Evolutionary conservation across 2,888 invertebrate species (phyloP), one percentile per base, ranked within the genome.

Genomic region (Diadegma fenestrale): DNA sequence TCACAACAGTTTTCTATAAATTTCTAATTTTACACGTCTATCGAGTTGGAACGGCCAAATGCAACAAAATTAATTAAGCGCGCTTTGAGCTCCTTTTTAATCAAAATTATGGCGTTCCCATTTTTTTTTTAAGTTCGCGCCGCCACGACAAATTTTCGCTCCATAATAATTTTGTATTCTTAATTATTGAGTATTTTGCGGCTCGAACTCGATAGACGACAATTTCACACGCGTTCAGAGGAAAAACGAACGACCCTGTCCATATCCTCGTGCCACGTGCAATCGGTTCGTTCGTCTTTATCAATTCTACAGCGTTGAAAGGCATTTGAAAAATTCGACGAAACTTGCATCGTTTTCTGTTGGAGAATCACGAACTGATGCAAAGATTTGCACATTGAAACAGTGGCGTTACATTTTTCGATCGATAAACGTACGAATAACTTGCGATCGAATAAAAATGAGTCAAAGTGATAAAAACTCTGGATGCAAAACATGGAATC

Each of bases 281-380:
- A 26, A 68, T 17, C 4, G 45, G n/a, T n/a, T n/a, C n/a, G n/a
- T n/a, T n/a, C 12, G 45, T 26, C 17, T 45, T 45, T 43, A 45
- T 68, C 17, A 26, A 30, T 14, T 26, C n/a, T 14, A 1, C 5
- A 58, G 14, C 14, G 58, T 26, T 58, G 14, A 58, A 10, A 12
- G 14, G 10, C 6, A 12, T 26, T 26, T 26, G 58, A 26, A 58
- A 58, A 58, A 19, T 45, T 68, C 10, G 26, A 30, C 45, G 45
- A 0, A 45, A 30, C 19, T 71, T 71, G 69, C 69, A 71, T 71
- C 48, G 33, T n/a, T 19, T 22, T 26, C n/a, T 30, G 19, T 48
- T 30, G 0, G 26, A 6, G 26, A n/a, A n/a, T n/a, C 3, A 30
- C 26, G 10, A 48, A n/a, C 45, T 8, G 48, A 48, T 26, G 48